Conservation (phyloP, 2,797 vertebrate species). For the Epinephelus coioides region DNA sequence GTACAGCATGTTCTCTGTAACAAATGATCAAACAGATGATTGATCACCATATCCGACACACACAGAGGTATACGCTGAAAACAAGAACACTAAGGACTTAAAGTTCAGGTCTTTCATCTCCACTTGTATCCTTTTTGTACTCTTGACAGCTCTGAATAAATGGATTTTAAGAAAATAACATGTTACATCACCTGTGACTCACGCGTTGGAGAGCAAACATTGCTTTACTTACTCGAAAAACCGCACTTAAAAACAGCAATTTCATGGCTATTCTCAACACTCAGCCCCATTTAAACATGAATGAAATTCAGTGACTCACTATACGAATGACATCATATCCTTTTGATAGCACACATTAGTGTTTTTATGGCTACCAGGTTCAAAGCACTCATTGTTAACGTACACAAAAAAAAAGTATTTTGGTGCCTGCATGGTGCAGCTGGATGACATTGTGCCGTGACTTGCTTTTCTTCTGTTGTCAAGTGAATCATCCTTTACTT, state of each 20-base stretch:
- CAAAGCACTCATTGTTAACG: conserved; percentile 2
- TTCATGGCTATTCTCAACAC: conserved; percentile 31
- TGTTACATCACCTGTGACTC: conserved; percentile 48
- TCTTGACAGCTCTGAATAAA: conserved; percentile 23
- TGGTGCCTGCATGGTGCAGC: not conserved
- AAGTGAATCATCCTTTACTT: conserved; percentile 41
- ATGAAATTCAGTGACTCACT: conserved; percentile 49
- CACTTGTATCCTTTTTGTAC: not conserved
- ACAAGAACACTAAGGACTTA: conserved; percentile 3
- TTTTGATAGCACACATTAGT: conserved; percentile 32
- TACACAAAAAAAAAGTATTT: not conserved
- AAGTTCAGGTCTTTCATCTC: conserved; percentile 29
- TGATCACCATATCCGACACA: not conserved
- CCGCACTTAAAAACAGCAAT: conserved; percentile 34
- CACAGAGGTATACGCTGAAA: not conserved
- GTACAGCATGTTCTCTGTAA: not conserved
- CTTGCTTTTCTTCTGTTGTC: conserved; percentile 16
- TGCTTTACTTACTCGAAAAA: conserved; percentile 20
- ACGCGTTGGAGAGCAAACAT: conserved; percentile 21
- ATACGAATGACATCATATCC: conserved; percentile 30
- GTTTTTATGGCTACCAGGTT: conserved; percentile 21
- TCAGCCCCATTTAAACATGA: conserved; percentile 32
- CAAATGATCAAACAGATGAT: not conserved
- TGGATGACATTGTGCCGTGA: not conserved
- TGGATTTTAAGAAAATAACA: conserved; percentile 34